Percentiles rank a stretch among this genome's conserved stretches.
Evolutionary conservation across 2,888 invertebrate genomes (phyloP).

Genomic region (Ophonus ardosiacus): DNA sequence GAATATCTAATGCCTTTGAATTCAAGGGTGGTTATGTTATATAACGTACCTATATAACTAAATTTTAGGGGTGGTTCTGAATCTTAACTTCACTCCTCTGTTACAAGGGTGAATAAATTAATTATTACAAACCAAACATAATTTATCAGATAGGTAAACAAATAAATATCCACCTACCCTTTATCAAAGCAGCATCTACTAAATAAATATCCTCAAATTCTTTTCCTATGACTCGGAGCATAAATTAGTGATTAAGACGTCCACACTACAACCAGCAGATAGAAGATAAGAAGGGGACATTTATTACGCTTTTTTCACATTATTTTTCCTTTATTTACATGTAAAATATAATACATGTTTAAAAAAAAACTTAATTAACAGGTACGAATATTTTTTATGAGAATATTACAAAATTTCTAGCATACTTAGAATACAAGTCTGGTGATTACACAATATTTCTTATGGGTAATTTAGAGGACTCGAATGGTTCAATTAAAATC

Average conservation of each 20-base stretch:
- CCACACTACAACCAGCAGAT: neutral
- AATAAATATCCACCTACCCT: constrained; percentile 13
- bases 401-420: no score
- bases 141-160: constrained; percentile 26
- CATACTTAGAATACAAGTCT: no score
- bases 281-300: neutral
- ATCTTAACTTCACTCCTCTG: constrained; percentile 13
- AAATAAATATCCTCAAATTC: constrained; percentile 1
- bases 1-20: constrained; percentile 19
- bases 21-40: constrained; percentile 15
- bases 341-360: no score
- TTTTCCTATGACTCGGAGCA: neutral
- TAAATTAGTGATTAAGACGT: neutral
- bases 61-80: constrained; percentile 11
- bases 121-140: constrained; percentile 11
- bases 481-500: no score
- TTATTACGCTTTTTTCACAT: neutral
- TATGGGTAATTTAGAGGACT: no score
- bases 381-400: no score
- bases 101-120: constrained; percentile 29
- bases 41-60: constrained; percentile 14
- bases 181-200: neutral
- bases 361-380: no score
- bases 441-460: no score
- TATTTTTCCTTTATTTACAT: no score